Evolutionary conservation across 1,140 invertebrate species (phyloP).

Genomic region (Orussus abietinus): DNA sequence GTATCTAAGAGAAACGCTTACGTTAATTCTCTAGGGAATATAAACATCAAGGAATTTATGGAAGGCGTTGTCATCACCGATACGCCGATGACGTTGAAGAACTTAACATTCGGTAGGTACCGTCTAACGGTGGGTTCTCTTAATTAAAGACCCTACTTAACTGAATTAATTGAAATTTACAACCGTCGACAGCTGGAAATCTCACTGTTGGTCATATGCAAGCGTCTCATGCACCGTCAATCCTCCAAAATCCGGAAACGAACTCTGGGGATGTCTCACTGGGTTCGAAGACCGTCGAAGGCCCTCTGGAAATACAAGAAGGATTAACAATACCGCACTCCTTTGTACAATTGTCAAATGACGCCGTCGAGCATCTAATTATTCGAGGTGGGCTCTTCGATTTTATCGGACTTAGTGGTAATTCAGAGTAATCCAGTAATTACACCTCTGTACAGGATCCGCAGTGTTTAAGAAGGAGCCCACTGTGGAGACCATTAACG

Average conservation of each 20-base stretch:
- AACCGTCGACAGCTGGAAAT: slow-evolving; percentile 15
- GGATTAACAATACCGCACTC: too few species aligned
- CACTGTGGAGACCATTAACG: slow-evolving; percentile 24
- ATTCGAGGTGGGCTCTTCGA: too few species aligned
- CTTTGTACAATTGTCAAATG: too few species aligned
- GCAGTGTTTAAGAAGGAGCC: slow-evolving; percentile 31
- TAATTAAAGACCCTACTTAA: too few species aligned
- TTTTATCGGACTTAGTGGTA: too few species aligned
- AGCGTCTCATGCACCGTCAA: neutral
- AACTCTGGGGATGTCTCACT: too few species aligned
- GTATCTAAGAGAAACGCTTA: slow-evolving; percentile 19
- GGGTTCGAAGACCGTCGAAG: too few species aligned
- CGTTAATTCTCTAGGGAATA: slow-evolving; percentile 24
- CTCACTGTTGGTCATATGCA: slow-evolving; percentile 11
- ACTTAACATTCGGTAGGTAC: slow-evolving; percentile 30
- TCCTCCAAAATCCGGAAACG: neutral
- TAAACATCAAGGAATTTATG: slow-evolving; percentile 25
- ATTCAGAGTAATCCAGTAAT: too few species aligned
- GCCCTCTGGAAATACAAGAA: too few species aligned
- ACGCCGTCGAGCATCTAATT: too few species aligned
- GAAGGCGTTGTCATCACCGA: slow-evolving; percentile 22
- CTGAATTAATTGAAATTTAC: too few species aligned
- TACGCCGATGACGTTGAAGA: slow-evolving; percentile 23
- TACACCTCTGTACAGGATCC: slow-evolving; percentile 29
- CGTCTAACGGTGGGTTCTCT: too few species aligned